Conservation (phyloP, 1,140 invertebrate species). For the Pomacea maculata region DNA sequence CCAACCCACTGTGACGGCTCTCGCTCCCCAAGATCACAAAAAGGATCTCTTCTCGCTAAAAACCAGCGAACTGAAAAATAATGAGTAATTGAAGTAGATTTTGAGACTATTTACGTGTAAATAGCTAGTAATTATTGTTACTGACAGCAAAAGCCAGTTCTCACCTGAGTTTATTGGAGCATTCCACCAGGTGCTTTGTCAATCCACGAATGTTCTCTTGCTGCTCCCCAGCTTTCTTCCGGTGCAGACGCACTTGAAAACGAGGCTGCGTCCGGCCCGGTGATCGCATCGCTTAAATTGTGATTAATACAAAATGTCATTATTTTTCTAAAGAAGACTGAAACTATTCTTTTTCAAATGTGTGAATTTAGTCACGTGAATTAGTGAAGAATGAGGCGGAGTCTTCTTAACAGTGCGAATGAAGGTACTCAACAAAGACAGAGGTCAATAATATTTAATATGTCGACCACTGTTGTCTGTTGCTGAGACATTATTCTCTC, state of each 20-base stretch:
- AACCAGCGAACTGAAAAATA: neutral
- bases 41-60: neutral
- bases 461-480: neutral
- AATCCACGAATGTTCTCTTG: neutral
- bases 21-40: neutral
- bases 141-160: neutral
- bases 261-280: neutral
- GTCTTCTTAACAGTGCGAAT: no score
- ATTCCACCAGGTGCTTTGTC: constrained; percentile 12
- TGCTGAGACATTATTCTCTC: neutral
- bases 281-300: no score
- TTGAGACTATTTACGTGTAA: neutral
- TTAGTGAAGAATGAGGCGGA: no score
- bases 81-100: neutral
- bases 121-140: neutral
- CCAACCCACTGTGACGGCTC: constrained; percentile 1
- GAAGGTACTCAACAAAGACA: no score
- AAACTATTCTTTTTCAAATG: no score
- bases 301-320: no score
- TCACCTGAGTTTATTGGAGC: constrained; percentile 3
- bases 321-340: no score
- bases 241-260: constrained; percentile 1
- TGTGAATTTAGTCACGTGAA: no score
- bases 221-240: neutral
- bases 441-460: no score